Evolutionary conservation across 2,113 vertebrate genomes (phyloP).

Genomic region (Shinisaurus crocodilurus): DNA sequence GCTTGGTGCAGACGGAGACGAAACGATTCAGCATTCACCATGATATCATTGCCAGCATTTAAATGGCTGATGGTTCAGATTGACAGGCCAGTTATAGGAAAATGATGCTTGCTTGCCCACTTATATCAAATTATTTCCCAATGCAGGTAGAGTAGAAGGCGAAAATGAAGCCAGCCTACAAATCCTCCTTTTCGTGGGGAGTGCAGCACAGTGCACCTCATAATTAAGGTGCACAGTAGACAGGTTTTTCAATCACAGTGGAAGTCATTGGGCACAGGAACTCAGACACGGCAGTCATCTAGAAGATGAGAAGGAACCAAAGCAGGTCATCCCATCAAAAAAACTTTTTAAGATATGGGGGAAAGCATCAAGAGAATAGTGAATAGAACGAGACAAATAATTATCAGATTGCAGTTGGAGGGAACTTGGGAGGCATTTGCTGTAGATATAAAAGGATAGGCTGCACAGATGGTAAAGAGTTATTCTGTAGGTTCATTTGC

Average conservation of each 20-base stretch:
- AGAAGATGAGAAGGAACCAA: neutral
- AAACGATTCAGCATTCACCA: constrained; percentile 2
- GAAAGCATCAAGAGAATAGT: neutral
- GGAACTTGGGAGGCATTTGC: constrained; percentile 11
- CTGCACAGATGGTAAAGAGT: neutral
- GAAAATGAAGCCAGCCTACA: neutral
- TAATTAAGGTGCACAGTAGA: constrained; percentile 7
- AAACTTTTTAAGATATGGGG: no score
- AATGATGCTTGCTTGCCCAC: neutral
- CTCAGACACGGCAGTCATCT: neutral
- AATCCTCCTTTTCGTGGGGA: neutral
- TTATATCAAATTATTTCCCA: constrained; percentile 5
- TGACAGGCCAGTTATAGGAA: neutral
- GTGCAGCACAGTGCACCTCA: neutral
- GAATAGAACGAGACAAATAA: neutral
- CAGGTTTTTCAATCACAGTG: neutral
- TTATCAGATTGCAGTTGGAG: neutral
- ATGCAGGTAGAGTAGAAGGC: neutral
- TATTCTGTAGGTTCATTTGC: constrained; percentile 26
- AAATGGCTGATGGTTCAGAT: neutral
- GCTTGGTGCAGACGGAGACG: neutral
- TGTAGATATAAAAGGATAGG: neutral
- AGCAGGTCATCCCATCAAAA: constrained; percentile 6
- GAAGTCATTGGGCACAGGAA: neutral
- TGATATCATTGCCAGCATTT: neutral